phyloP scores from a whole-genome alignment of 2,797 vertebrate species.

The Cyclopterus lumpus region DNA sequence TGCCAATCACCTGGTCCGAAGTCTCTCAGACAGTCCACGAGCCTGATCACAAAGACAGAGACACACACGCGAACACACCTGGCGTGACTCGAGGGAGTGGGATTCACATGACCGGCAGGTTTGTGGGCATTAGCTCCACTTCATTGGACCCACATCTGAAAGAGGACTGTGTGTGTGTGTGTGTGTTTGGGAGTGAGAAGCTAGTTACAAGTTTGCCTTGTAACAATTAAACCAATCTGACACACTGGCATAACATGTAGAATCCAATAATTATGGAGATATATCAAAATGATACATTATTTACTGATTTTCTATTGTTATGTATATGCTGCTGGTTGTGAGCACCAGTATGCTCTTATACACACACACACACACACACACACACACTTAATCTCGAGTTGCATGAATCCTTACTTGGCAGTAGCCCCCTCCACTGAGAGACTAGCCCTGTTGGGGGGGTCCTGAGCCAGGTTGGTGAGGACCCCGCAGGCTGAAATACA shows the following conservation, averaged over 20 bases:
- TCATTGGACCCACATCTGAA: slow-evolving; percentile 49
- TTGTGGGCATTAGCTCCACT: slow-evolving; percentile 64
- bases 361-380: too few species aligned
- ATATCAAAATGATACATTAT: not conserved
- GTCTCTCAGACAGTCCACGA: slow-evolving; percentile 92
- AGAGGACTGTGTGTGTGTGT: slow-evolving; percentile 15
- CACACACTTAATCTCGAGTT: not conserved
- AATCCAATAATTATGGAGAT: not conserved
- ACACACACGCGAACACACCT: slow-evolving; percentile 25
- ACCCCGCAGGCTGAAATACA: slow-evolving; percentile 96
- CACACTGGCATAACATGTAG: not conserved
- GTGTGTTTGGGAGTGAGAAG: not conserved
- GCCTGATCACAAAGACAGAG: slow-evolving; percentile 76
- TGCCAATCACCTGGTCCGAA: slow-evolving; percentile 94
- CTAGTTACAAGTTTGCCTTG: too few species aligned
- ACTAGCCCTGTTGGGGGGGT: slow-evolving; percentile 81
- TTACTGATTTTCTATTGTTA: too few species aligned
- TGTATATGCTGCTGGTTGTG: too few species aligned
- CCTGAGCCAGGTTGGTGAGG: slow-evolving; percentile 92
- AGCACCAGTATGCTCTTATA: too few species aligned
- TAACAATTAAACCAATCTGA: not conserved
- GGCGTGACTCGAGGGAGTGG: slow-evolving; percentile 61
- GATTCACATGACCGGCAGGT: slow-evolving; percentile 70
- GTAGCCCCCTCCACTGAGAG: slow-evolving; percentile 86
- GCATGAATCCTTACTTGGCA: slow-evolving; percentile 87